A percentile compares a stretch with the other conserved stretches of the same genome.
These are phyloP conservation scores for Oegoconia quadripuncta DNA, from an alignment of 2,888 invertebrate genomes.

Conservation along the genomic window DNA sequence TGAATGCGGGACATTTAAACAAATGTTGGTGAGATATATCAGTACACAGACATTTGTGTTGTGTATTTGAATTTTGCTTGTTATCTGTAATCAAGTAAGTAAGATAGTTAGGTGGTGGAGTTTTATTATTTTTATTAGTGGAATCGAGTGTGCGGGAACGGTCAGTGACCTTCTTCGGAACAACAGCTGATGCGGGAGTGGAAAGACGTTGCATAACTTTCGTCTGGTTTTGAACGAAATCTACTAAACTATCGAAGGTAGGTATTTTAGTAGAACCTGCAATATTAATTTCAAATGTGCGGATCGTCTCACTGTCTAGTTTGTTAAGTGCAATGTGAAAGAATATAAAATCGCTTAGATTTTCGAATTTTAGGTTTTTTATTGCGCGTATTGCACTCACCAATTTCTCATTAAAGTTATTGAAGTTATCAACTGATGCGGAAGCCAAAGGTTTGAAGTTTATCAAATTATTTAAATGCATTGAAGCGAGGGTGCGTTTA, in stretches of 20 bases:
- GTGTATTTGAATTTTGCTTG: no score
- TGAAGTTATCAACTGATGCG: slow-evolving; percentile 3
- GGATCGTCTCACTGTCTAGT: slow-evolving; percentile 13
- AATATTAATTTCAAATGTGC: slow-evolving; percentile 13
- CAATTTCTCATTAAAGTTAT: slow-evolving; percentile 12
- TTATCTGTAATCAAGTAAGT: no score
- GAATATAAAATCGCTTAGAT: slow-evolving; percentile 14
- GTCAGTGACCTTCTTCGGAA: no score
- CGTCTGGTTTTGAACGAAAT: not conserved
- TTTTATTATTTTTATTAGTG: no score
- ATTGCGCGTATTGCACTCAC: slow-evolving; percentile 6
- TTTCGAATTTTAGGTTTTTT: slow-evolving; percentile 11
- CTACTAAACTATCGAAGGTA: slow-evolving; percentile 5
- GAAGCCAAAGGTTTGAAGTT: slow-evolving; percentile 5
- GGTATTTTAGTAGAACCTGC: not conserved
- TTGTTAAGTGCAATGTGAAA: slow-evolving; percentile 15
- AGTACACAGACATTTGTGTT: no score
- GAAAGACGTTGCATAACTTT: no score
- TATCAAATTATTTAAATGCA: slow-evolving; percentile 14
- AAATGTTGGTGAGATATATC: slow-evolving; percentile 13
- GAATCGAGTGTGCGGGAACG: no score
- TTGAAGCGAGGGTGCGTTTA: slow-evolving; percentile 9
- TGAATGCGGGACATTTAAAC: slow-evolving; percentile 10
- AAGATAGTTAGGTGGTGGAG: no score
- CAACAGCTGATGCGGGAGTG: no score